A percentile compares a stretch with the other conserved stretches of the same genome.
Conservation (phyloP, 2,113 vertebrate genomes). For the Nibea coibor region DNA sequence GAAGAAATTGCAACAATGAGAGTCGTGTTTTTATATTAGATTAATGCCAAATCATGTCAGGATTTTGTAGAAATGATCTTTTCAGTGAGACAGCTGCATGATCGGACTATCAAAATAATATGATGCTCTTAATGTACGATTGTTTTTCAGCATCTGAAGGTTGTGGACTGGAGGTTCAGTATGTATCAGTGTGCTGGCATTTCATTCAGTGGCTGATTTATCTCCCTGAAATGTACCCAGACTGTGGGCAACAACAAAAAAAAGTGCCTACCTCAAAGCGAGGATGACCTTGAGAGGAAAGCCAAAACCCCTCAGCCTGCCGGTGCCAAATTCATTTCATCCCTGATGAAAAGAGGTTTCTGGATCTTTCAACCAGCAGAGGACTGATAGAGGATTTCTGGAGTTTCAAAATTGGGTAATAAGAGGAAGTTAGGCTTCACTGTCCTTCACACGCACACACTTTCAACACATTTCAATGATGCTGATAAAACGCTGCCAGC, state of each 20-base stretch:
- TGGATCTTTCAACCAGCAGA: conserved; percentile 54
- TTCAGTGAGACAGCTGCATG: conserved; percentile 1
- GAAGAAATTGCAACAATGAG: conserved; percentile 27
- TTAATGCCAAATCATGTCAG: conserved; percentile 23
- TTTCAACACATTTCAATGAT: conserved; percentile 70
- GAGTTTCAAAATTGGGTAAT: conserved; percentile 33
- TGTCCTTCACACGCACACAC: conserved; percentile 4
- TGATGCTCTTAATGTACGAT: background rate
- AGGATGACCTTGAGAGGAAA: conserved; percentile 69
- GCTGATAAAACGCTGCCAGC: conserved; percentile 43
- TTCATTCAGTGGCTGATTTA: background rate
- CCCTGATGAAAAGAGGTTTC: conserved; percentile 66
- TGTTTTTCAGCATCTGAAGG: background rate
- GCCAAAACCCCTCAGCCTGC: conserved; percentile 33
- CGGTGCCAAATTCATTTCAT: conserved; percentile 70
- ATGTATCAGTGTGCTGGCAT: conserved; percentile 12
- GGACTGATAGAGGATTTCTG: conserved; percentile 55
- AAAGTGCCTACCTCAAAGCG: conserved; percentile 33
- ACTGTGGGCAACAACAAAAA: conserved; percentile 15
- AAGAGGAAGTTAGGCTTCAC: conserved; percentile 49
- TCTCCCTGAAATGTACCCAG: conserved; percentile 19
- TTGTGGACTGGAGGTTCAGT: background rate
- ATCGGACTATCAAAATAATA: conserved; percentile 21
- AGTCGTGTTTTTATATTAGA: conserved; percentile 16
- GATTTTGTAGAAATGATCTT: background rate